phyloP scores from a whole-genome alignment of 2,113 vertebrate genomes.

The Leucoraja erinaceus region DNA sequence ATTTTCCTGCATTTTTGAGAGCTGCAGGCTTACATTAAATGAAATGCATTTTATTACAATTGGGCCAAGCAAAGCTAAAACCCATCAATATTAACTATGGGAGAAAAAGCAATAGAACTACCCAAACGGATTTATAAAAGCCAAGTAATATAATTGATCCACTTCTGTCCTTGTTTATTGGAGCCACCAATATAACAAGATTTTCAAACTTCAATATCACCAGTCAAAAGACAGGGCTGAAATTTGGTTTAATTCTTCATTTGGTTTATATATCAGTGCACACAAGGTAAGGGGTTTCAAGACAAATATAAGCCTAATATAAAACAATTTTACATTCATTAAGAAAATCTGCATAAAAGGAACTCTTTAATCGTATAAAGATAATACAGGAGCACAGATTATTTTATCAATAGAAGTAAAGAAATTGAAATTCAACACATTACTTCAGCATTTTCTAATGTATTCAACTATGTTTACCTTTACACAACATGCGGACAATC shows the following conservation, averaged over 20 bases:
- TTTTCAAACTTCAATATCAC: background rate
- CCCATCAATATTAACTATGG: background rate
- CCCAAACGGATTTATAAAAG: background rate
- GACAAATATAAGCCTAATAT: background rate
- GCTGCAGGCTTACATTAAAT: background rate
- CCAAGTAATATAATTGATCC: background rate
- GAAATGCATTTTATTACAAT: constrained; percentile 15
- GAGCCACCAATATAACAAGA: background rate
- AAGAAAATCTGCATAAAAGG: background rate
- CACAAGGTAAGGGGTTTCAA: background rate
- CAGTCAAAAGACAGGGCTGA: background rate
- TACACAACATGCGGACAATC: background rate
- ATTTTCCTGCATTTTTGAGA: background rate
- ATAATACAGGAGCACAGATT: background rate
- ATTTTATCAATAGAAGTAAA: background rate
- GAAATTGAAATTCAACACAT: background rate
- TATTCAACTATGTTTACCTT: background rate
- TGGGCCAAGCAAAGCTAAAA: background rate
- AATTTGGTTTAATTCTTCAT: background rate
- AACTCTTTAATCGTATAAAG: background rate
- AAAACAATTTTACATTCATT: background rate
- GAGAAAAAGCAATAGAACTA: background rate
- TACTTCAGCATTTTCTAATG: background rate
- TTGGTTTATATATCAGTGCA: background rate
- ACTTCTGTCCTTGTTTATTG: background rate